Conservation (phyloP, 2,888 invertebrate genomes). For the Agrypnus murinus region DNA sequence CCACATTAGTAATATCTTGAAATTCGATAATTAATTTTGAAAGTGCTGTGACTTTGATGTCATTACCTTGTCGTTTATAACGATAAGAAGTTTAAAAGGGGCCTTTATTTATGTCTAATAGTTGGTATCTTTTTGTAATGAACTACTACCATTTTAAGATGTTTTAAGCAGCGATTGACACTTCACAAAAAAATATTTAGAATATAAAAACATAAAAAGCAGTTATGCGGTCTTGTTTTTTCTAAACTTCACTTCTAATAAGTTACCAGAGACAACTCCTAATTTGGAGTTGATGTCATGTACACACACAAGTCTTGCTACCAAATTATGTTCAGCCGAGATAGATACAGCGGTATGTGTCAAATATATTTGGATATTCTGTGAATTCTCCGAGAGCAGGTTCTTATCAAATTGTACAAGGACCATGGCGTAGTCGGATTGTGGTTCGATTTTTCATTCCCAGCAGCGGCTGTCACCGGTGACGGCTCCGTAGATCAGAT, state of each 20-base stretch:
- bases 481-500: conserved; percentile 66
- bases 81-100: no score
- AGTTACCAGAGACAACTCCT: neutral
- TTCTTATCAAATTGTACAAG: conserved; percentile 51
- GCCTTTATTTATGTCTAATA: no score
- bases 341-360: conserved; percentile 33
- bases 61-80: no score
- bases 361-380: conserved; percentile 46
- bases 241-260: neutral
- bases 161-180: no score
- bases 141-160: no score
- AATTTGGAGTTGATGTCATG: neutral
- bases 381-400: conserved; percentile 48
- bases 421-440: conserved; percentile 54
- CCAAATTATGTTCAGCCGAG: conserved; percentile 13
- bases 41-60: no score
- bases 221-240: no score
- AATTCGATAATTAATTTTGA: no score
- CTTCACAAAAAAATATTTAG: no score
- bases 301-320: neutral
- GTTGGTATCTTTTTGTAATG: no score
- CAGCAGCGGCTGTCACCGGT: conserved; percentile 66
- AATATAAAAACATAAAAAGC: no score
- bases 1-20: no score
- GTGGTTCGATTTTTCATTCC: conserved; percentile 66